phyloP scores from a whole-genome alignment of 1,140 invertebrate species.

The Mycetomoellerius zeteki region DNA sequence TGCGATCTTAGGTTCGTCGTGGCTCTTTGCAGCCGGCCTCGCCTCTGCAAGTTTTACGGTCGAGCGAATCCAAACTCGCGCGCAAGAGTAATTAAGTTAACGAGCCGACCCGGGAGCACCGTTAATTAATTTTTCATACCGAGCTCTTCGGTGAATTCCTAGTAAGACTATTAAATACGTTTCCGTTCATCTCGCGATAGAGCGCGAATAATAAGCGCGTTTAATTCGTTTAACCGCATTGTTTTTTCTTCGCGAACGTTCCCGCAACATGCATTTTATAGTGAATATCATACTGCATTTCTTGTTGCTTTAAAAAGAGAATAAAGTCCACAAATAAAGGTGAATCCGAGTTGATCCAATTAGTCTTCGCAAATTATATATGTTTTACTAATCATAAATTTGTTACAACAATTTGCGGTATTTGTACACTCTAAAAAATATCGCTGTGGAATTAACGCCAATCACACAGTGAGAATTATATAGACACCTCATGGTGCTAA shows the following conservation, averaged over 20 bases:
- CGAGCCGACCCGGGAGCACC: conserved; percentile 49
- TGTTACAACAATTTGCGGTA: background rate
- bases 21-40: background rate
- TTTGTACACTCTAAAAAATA: background rate
- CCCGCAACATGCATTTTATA: background rate
- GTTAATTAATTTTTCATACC: conserved; percentile 68
- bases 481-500: no score
- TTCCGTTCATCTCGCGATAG: conserved; percentile 14
- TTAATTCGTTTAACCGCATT: conserved; percentile 27
- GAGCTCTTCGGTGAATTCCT: conserved; percentile 44
- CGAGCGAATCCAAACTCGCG: conserved; percentile 40
- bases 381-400: background rate
- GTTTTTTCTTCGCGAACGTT: background rate
- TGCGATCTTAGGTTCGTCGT: background rate
- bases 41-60: conserved; percentile 40
- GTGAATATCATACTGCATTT: background rate
- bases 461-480: no score
- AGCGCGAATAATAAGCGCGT: conserved; percentile 31
- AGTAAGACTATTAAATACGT: conserved; percentile 37
- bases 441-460: no score
- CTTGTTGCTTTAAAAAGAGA: background rate
- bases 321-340: background rate
- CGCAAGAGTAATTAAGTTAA: conserved; percentile 57
- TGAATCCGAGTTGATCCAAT: background rate
- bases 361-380: background rate